Evolutionary conservation across 2,888 invertebrate species (phyloP).

Genomic region (Odiellus spinosus): DNA sequence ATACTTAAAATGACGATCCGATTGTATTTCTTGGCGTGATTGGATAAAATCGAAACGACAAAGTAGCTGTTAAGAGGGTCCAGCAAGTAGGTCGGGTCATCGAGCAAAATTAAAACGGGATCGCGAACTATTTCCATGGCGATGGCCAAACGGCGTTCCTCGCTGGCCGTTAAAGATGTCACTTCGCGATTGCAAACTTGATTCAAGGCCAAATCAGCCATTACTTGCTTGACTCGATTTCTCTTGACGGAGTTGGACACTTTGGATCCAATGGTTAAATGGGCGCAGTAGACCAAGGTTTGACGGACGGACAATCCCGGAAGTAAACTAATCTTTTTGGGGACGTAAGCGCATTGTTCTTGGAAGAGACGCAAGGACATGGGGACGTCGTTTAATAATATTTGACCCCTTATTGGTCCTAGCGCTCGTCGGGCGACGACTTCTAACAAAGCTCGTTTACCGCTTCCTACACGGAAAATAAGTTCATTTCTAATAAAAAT

Average conservation of each 20-base stretch:
- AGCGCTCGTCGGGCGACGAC: slow-evolving; percentile 55
- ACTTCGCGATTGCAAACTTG: slow-evolving; percentile 66
- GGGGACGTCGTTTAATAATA: slow-evolving; percentile 70
- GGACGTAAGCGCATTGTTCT: slow-evolving; percentile 59
- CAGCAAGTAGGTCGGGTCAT: slow-evolving; percentile 55
- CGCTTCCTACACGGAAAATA: slow-evolving; percentile 68
- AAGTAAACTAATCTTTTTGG: slow-evolving; percentile 64
- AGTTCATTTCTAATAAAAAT: too few relatives aligned
- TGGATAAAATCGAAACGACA: slow-evolving; percentile 81
- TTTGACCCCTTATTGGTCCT: slow-evolving; percentile 70
- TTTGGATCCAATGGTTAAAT: slow-evolving; percentile 32
- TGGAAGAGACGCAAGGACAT: slow-evolving; percentile 65
- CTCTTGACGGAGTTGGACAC: slow-evolving; percentile 57
- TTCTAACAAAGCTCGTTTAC: slow-evolving; percentile 82
- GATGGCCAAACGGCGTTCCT: slow-evolving; percentile 73
- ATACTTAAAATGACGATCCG: slow-evolving; percentile 78
- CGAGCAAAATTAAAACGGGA: slow-evolving; percentile 67
- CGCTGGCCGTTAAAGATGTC: slow-evolving; percentile 68
- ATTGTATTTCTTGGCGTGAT: slow-evolving; percentile 67
- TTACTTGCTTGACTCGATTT: slow-evolving; percentile 66
- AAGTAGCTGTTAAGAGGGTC: slow-evolving; percentile 90
- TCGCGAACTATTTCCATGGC: slow-evolving; percentile 85
- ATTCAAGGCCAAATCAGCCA: slow-evolving; percentile 81
- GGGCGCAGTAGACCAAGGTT: slow-evolving; percentile 35
- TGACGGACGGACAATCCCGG: slow-evolving; percentile 77